Percentiles rank a stretch among this genome's conserved stretches.
Evolutionary conservation across 2,888 invertebrate genomes (phyloP).

Genomic region (Ichneumoninae sp.): DNA sequence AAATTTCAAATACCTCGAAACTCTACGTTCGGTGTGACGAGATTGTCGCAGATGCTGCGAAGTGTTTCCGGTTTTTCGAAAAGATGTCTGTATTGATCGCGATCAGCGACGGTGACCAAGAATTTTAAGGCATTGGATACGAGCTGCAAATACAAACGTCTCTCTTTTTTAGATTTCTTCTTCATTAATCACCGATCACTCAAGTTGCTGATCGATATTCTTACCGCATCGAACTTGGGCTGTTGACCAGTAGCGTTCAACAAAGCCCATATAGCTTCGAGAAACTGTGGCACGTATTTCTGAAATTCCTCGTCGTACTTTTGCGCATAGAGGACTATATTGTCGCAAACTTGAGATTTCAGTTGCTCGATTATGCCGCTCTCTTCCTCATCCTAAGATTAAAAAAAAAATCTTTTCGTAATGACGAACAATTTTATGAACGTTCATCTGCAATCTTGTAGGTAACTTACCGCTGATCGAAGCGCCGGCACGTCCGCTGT

Average conservation of each 20-base stretch:
- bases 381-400: constrained; percentile 91
- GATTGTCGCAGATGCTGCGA: constrained; percentile 97
- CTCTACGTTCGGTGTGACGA: constrained; percentile 99
- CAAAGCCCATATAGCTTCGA: constrained; percentile 97
- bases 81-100: constrained; percentile 93
- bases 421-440: background rate
- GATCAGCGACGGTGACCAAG: constrained; percentile 96
- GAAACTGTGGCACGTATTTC: constrained; percentile 95
- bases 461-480: constrained; percentile 86
- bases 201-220: constrained; percentile 63
- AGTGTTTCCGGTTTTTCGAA: constrained; percentile 96
- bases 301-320: constrained; percentile 99
- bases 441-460: background rate
- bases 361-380: constrained; percentile 95
- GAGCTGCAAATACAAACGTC: constrained; percentile 86
- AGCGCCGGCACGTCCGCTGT: constrained; percentile 91
- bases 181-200: background rate
- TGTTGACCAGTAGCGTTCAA: constrained; percentile 93
- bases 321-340: constrained; percentile 96
- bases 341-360: constrained; percentile 98
- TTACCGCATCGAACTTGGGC: constrained; percentile 95
- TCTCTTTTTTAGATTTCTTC: background rate
- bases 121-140: constrained; percentile 98
- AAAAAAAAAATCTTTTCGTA: constrained; percentile 46
- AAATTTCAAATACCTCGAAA: constrained; percentile 89